These are phyloP conservation scores for Pipra filicauda DNA, from an alignment of 2,113 vertebrate genomes.

Conservation along the genomic window DNA sequence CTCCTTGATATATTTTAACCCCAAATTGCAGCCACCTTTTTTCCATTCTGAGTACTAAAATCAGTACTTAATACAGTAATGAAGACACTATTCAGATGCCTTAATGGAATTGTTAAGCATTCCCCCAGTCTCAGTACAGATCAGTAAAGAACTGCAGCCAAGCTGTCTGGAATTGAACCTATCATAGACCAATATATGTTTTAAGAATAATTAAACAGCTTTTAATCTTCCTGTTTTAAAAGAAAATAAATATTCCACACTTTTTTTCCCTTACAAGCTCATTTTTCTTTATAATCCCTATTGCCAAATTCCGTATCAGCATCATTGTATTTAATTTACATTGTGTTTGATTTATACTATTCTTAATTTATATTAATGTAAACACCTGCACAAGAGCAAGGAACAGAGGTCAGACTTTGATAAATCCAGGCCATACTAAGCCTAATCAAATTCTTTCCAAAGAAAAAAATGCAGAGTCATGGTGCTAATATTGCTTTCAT, in stretches of 20 bases:
- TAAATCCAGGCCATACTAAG: background rate
- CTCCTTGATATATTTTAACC: background rate
- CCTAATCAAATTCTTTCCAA: background rate
- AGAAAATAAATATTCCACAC: background rate
- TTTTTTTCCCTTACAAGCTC: background rate
- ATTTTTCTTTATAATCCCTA: background rate
- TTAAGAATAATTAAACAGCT: background rate
- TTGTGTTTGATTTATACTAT: background rate
- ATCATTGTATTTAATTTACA: background rate
- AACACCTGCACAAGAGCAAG: background rate
- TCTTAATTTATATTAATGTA: background rate
- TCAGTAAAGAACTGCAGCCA: background rate
- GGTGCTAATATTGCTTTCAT: background rate
- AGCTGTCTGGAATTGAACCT: background rate
- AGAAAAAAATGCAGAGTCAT: background rate
- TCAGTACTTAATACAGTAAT: background rate
- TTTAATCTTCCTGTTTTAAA: background rate
- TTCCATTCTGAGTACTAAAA: background rate
- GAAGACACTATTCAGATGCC: background rate
- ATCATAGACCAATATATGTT: background rate
- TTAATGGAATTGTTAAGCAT: background rate
- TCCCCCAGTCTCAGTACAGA: background rate
- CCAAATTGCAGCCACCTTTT: background rate
- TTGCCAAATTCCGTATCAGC: background rate
- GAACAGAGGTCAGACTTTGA: background rate